A percentile compares a stretch with the other conserved stretches of the same genome.
Conservation (phyloP, 2,113 vertebrate species). For the Sinocyclocheilus anophthalmus region DNA sequence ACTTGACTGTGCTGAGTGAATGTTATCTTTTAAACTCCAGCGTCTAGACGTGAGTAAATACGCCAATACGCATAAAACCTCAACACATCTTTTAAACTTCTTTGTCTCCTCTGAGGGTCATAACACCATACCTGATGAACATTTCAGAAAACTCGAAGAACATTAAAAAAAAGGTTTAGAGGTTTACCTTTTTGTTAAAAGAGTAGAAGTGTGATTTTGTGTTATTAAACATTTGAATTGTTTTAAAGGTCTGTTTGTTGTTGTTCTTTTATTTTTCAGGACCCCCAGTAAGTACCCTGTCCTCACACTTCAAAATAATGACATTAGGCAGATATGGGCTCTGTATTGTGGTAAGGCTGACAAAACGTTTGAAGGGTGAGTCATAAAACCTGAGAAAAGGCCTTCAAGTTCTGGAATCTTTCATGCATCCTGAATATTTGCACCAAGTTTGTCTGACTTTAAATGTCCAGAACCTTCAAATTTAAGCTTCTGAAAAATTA, state of each 20-base stretch:
- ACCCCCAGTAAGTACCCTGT: constrained; percentile 87
- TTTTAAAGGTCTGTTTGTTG: constrained; percentile 27
- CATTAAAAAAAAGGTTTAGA: neutral
- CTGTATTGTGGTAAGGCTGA: constrained; percentile 29
- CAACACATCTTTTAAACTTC: neutral
- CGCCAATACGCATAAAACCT: neutral
- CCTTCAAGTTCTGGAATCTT: neutral
- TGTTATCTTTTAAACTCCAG: neutral
- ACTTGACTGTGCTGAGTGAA: constrained; percentile 4
- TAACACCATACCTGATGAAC: neutral
- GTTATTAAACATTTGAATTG: neutral
- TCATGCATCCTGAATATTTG: neutral
- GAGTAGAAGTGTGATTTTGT: neutral
- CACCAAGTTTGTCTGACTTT: neutral
- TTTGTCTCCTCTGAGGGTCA: neutral
- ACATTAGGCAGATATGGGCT: constrained; percentile 9
- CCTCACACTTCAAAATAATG: neutral
- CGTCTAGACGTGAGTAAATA: neutral
- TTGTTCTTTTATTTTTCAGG: constrained; percentile 86
- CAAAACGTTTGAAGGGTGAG: constrained; percentile 5
- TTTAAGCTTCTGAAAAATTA: neutral
- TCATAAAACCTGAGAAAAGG: neutral
- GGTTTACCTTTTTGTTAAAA: neutral
- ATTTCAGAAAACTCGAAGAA: too few species aligned
- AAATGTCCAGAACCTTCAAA: neutral